Percentiles rank a stretch among this genome's conserved stretches.
phyloP scores from a whole-genome alignment of 2,888 invertebrate genomes.

The Serrognathus titanus region DNA sequence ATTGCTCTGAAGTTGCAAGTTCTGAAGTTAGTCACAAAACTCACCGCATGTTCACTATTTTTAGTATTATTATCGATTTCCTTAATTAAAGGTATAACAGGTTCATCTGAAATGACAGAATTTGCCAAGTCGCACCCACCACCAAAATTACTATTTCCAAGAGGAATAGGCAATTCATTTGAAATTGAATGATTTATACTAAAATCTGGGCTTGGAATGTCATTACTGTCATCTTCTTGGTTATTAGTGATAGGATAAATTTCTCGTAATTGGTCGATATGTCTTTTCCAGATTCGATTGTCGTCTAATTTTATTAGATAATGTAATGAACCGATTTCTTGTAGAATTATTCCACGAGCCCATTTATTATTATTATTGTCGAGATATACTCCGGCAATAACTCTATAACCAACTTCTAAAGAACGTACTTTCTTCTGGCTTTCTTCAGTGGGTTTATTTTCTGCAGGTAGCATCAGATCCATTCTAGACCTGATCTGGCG shows the following conservation, averaged over 20 bases:
- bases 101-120: no score
- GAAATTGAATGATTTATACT: no score
- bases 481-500: conserved; percentile 18
- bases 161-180: no score
- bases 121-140: no score
- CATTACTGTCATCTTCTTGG: no score
- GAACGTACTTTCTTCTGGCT: background rate
- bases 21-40: no score
- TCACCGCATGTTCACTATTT: no score
- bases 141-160: no score
- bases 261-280: conserved; percentile 3
- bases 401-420: background rate
- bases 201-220: no score
- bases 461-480: background rate
- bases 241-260: background rate
- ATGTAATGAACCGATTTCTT: conserved; percentile 4
- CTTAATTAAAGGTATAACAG: no score
- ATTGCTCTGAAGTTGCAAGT: no score
- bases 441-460: background rate
- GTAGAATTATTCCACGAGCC: background rate
- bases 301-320: background rate
- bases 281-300: conserved; percentile 4
- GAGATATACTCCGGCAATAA: background rate
- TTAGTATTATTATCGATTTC: no score
- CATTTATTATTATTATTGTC: background rate